Evolutionary conservation across 2,888 invertebrate species (phyloP).

Genomic region (Stenotaenia linearis): DNA sequence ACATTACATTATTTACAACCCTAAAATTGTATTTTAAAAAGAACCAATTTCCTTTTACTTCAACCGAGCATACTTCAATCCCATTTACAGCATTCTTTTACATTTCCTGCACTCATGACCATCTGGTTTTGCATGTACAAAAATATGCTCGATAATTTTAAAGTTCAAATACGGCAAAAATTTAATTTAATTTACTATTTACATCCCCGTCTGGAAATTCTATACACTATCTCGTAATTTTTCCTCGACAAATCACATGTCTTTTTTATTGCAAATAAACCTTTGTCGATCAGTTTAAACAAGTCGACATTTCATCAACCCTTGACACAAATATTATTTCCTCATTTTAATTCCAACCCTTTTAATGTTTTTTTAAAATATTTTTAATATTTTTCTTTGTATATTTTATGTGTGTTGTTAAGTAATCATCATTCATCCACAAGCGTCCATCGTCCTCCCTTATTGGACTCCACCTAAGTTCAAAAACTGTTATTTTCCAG

Average conservation of each 20-base stretch:
- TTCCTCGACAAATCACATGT: background rate
- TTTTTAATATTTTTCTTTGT: background rate
- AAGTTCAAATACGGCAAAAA: background rate
- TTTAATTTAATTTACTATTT: background rate
- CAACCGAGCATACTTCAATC: background rate
- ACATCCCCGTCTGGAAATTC: background rate
- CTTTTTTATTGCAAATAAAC: no score
- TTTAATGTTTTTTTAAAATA: background rate
- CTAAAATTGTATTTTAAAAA: no score
- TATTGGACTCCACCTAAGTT: background rate
- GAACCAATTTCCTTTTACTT: background rate
- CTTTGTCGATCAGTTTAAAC: no score
- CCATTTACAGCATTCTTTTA: background rate
- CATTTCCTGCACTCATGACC: slow-evolving; percentile 5
- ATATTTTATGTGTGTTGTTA: background rate
- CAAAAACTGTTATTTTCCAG: slow-evolving; percentile 16
- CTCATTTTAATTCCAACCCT: background rate
- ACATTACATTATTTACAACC: no score
- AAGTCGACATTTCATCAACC: background rate
- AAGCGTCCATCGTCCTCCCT: background rate
- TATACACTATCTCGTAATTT: background rate
- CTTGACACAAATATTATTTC: background rate
- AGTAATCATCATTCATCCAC: background rate
- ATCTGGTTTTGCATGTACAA: background rate
- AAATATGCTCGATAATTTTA: slow-evolving; percentile 8